These are phyloP conservation scores for Tamandua tetradactyla DNA, from an alignment of 2,797 vertebrate genomes.

Conservation along the genomic window DNA sequence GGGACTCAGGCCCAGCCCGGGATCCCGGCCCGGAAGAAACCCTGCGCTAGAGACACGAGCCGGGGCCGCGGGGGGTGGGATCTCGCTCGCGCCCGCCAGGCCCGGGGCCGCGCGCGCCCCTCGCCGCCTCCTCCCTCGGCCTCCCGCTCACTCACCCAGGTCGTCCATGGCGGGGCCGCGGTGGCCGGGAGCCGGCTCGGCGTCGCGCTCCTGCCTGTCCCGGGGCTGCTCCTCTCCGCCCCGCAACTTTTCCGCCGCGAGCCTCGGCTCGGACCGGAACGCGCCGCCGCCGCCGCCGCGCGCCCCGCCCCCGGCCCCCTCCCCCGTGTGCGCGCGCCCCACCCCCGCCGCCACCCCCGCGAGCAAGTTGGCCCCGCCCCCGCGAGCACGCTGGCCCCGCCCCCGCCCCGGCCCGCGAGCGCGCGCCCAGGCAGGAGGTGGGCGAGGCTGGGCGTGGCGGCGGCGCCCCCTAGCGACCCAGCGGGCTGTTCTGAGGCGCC, in stretches of 20 bases:
- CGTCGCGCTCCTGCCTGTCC: constrained; percentile 63
- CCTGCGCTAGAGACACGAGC: neutral
- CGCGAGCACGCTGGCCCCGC: constrained; percentile 11
- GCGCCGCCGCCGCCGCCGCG: constrained; percentile 11
- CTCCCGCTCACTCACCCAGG: constrained; percentile 72
- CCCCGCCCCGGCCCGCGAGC: neutral
- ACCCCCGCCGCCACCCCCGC: neutral
- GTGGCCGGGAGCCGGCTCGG: neutral
- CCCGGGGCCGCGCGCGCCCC: constrained; percentile 57
- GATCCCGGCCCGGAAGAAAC: neutral
- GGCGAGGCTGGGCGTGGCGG: neutral
- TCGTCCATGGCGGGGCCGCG: constrained; percentile 71
- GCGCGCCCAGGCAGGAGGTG: neutral
- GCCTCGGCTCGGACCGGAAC: constrained; percentile 64
- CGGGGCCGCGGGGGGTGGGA: constrained; percentile 7
- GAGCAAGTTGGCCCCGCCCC: neutral
- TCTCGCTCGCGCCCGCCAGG: neutral
- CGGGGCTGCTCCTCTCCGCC: constrained; percentile 49
- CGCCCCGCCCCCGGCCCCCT: constrained; percentile 15
- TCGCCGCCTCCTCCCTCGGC: neutral
- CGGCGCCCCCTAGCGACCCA: constrained; percentile 63
- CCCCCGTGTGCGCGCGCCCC: constrained; percentile 17
- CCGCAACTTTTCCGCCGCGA: constrained; percentile 75
- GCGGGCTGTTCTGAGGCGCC: neutral
- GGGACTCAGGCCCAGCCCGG: too few species aligned